These are phyloP conservation scores for Carassius gibelio DNA, from an alignment of 2,113 vertebrate species.

Conservation along the genomic window DNA sequence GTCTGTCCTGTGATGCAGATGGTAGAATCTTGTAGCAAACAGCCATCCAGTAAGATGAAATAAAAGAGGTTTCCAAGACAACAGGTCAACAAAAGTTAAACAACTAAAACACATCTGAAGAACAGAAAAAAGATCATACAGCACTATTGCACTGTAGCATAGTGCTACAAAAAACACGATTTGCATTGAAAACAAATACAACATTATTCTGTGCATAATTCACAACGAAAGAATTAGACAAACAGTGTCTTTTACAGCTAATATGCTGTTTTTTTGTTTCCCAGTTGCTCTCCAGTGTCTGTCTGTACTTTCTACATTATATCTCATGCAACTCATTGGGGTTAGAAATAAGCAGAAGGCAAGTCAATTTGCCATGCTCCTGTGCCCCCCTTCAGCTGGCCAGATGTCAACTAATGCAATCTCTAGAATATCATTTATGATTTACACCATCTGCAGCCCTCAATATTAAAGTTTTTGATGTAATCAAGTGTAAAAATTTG, in stretches of 20 bases:
- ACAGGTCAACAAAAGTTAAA: constrained; percentile 23
- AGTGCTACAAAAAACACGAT: background rate
- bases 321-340: constrained; percentile 53
- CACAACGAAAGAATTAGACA: background rate
- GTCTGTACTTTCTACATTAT: constrained; percentile 3
- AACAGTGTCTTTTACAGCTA: background rate
- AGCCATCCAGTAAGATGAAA: constrained; percentile 2
- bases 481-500: background rate
- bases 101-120: constrained; percentile 11
- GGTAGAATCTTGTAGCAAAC: background rate
- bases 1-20: background rate
- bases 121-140: background rate
- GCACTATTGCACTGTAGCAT: background rate
- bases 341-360: constrained; percentile 64
- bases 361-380: constrained; percentile 59
- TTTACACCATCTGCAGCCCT: constrained; percentile 63
- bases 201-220: background rate
- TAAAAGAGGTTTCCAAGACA: constrained; percentile 30
- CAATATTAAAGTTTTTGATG: constrained; percentile 51
- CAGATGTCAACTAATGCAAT: constrained; percentile 72
- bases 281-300: constrained; percentile 27
- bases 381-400: constrained; percentile 69
- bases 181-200: background rate
- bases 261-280: background rate
- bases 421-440: constrained; percentile 59